Evolutionary conservation across 2,888 invertebrate genomes (phyloP).

Genomic region (Stratiomys singularior): DNA sequence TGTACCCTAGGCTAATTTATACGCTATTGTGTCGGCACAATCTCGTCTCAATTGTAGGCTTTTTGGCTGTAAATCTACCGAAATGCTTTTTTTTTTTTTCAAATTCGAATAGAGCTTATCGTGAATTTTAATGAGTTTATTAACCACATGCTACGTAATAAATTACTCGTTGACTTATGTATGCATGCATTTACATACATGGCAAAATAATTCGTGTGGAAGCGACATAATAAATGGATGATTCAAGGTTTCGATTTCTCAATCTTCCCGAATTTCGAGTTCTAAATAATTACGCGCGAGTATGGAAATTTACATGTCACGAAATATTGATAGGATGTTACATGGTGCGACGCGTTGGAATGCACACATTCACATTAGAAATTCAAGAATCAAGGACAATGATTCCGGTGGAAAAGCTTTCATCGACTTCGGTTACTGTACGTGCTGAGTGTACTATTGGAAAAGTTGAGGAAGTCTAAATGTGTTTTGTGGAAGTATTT

Average conservation of each 20-base stretch:
- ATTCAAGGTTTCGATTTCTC: slow-evolving; percentile 7
- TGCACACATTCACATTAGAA: too few relatives aligned
- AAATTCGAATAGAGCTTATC: neutral
- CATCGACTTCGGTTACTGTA: too few relatives aligned
- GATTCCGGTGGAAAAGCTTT: too few relatives aligned
- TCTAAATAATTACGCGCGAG: too few relatives aligned
- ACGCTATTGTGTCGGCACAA: neutral
- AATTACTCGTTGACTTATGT: neutral
- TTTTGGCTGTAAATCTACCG: neutral
- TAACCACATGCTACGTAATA: slow-evolving; percentile 6
- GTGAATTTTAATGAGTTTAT: slow-evolving; percentile 20
- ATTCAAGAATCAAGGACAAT: too few relatives aligned
- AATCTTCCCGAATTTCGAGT: neutral
- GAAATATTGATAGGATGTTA: too few relatives aligned
- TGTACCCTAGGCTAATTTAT: too few relatives aligned
- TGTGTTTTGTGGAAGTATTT: too few relatives aligned
- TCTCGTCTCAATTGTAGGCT: neutral
- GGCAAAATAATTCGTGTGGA: slow-evolving; percentile 12
- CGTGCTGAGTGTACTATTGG: too few relatives aligned
- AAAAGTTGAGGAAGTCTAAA: too few relatives aligned
- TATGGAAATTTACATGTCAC: too few relatives aligned
- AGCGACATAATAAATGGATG: neutral
- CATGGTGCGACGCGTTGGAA: too few relatives aligned
- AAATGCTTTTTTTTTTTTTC: neutral
- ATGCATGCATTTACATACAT: neutral